phyloP scores from a whole-genome alignment of 2,113 vertebrate species.

The Pterocles gutturalis region DNA sequence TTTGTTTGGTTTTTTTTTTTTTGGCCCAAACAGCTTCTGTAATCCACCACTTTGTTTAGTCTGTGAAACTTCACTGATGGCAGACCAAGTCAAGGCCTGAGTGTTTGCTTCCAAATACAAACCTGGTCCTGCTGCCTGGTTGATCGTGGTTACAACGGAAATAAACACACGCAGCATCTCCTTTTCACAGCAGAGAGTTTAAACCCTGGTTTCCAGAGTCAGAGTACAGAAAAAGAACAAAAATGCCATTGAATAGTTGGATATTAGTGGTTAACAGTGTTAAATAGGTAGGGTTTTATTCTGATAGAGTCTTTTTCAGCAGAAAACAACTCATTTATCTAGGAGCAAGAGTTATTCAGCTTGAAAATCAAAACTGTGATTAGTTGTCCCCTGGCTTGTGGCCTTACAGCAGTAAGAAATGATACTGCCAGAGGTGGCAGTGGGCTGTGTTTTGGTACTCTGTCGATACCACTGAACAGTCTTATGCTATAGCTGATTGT shows the following conservation, averaged over 20 bases:
- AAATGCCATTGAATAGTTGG: neutral
- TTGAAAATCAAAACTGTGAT: neutral
- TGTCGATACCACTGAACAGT: neutral
- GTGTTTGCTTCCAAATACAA: neutral
- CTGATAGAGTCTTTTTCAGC: neutral
- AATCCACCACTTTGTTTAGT: neutral
- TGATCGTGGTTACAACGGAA: neutral
- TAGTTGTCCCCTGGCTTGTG: neutral
- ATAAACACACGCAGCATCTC: neutral
- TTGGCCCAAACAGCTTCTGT: neutral
- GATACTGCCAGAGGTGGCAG: fast-evolving
- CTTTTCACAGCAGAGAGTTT: neutral
- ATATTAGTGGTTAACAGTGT: neutral
- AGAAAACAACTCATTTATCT: neutral
- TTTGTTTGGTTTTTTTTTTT: neutral
- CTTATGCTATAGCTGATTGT: neutral
- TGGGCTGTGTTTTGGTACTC: neutral
- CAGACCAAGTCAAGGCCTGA: neutral
- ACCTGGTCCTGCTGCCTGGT: neutral
- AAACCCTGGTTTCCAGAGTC: neutral
- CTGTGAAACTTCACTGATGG: neutral
- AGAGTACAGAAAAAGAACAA: neutral
- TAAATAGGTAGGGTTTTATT: neutral
- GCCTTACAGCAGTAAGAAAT: neutral
- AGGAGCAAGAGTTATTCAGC: neutral